These are phyloP conservation scores for Cathartes aura DNA, from an alignment of 2,113 vertebrate genomes.

Conservation along the genomic window DNA sequence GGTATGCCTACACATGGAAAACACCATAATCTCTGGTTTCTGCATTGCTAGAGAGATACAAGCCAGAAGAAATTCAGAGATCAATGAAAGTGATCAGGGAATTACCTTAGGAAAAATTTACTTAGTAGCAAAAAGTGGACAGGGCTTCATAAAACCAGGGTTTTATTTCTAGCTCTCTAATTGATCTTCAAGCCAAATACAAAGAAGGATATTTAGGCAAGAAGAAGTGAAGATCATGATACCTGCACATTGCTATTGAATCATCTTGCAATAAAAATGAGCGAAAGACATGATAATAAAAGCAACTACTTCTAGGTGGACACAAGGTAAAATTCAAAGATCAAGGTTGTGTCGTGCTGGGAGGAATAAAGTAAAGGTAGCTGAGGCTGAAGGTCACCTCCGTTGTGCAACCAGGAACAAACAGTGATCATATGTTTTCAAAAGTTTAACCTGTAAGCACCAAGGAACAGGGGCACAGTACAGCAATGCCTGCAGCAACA, in stretches of 20 bases:
- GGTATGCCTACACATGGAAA: neutral
- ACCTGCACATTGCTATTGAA: neutral
- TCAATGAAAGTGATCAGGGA: neutral
- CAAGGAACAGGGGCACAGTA: neutral
- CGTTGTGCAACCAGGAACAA: neutral
- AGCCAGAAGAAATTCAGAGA: neutral
- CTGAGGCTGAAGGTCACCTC: neutral
- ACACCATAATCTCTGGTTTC: neutral
- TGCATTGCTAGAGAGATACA: neutral
- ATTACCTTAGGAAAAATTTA: neutral
- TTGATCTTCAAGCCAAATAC: neutral
- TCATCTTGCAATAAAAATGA: neutral
- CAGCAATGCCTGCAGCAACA: neutral
- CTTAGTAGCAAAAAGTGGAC: neutral
- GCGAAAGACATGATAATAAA: neutral
- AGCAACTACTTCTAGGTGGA: neutral
- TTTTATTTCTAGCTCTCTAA: neutral
- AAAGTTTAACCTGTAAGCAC: slow-evolving; percentile 5
- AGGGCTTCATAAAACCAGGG: neutral
- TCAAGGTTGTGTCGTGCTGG: neutral
- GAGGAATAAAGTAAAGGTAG: neutral
- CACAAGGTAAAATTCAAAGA: neutral
- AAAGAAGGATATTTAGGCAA: neutral
- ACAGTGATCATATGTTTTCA: neutral
- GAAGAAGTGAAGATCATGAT: neutral